Evolutionary conservation across 2,888 invertebrate species (phyloP), one percentile per base, ranked within the genome.

Genomic region (Crioceris asparagi): DNA sequence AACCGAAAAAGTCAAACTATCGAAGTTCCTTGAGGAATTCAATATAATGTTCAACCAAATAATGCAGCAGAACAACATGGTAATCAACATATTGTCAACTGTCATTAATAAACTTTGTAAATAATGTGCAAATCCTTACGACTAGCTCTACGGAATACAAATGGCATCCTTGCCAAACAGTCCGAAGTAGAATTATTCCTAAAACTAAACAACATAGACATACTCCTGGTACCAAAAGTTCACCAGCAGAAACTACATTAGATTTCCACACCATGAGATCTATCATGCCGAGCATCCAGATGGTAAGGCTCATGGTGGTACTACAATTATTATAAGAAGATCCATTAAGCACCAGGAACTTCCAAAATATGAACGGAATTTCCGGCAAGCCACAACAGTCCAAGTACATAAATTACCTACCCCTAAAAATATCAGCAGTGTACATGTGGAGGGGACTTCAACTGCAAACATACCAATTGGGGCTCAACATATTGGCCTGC

Each of bases 371-470:
- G 30, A 17, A 23, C 17, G 4, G 7, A 19, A 34, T 11, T n/a
- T 23, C 17, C 16, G 17, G 8, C 37, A 34, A 39, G 38, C 30
- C 10, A 35, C 30, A 10, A 27, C 3, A 29, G 4, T 18, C 31
- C 15, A 35, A 29, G 25, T 35, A 2, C 15, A 30, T 27, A 17
- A 16, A 16, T 11, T 18, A 18, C 3, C 18, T 8, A 32, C 15
- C n/a, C 12, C 11, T 11, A 7, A 25, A 5, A 32, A 11, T 15
- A 17, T 39, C n/a, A 18, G 40, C 41, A 38, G 25, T 51, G 47
- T 32, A 38, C 50, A n/a, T 18, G 43, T 10, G 48, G 47, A 8
- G 48, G 49, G 5, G 47, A 50, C 32, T 50, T 32, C 32, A 49
- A 49, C 26, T 36, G 40, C 14, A 50, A 49, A 33, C 40, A 49